Evolutionary conservation across 1,140 invertebrate species (phyloP).

Genomic region (Pteromalus puparum): DNA sequence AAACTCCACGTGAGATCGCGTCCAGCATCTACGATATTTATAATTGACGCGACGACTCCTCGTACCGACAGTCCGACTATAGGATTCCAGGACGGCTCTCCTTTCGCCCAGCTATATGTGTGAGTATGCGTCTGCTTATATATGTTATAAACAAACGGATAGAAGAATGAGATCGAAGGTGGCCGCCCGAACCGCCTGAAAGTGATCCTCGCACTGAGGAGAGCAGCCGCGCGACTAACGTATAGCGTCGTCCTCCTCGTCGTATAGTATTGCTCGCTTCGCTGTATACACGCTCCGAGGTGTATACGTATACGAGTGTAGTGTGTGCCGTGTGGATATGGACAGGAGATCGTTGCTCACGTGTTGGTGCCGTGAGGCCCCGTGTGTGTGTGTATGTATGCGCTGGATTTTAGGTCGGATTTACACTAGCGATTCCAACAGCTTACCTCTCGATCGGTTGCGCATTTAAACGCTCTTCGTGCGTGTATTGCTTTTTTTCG

Average conservation of each 20-base stretch:
- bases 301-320: neutral
- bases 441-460: no score
- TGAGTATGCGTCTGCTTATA: neutral
- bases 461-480: no score
- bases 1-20: neutral
- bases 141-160: neutral
- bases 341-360: neutral
- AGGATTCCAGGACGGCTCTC: neutral
- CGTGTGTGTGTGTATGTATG: no score
- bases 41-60: neutral
- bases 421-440: neutral
- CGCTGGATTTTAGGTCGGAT: neutral
- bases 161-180: slow-evolving; percentile 11
- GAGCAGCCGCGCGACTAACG: slow-evolving; percentile 4
- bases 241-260: neutral
- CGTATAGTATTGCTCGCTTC: no score
- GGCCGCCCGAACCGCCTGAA: slow-evolving; percentile 59
- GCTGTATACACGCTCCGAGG: neutral
- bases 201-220: slow-evolving; percentile 60
- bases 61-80: neutral
- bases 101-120: neutral
- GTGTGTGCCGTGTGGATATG: neutral
- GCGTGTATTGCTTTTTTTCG: no score
- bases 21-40: no score
- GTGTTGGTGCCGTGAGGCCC: no score